Percentiles rank a stretch among this genome's conserved stretches.
These are phyloP conservation scores for Ceratoteleas bidentatus DNA, from an alignment of 1,140 invertebrate genomes.

Conservation along the genomic window DNA sequence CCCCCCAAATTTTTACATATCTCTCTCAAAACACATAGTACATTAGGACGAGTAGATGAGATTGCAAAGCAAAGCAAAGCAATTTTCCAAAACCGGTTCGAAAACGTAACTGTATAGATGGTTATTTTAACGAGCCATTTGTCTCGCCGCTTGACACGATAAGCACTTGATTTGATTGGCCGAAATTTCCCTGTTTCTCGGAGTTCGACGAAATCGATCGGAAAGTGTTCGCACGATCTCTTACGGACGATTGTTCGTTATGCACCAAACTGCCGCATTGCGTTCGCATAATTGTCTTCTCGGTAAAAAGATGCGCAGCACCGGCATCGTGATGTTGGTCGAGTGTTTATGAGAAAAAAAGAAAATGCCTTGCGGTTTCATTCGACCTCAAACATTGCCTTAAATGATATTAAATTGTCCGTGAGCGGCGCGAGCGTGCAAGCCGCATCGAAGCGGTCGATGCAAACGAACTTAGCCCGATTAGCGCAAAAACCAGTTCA, in stretches of 20 bases:
- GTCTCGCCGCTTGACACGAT: too few species aligned
- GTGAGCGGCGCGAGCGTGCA: slow-evolving; percentile 49
- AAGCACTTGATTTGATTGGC: not conserved
- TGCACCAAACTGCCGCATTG: slow-evolving; percentile 65
- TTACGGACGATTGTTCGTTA: slow-evolving; percentile 57
- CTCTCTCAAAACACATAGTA: too few species aligned
- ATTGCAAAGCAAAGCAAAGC: too few species aligned
- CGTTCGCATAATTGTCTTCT: slow-evolving; percentile 69
- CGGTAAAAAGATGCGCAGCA: slow-evolving; percentile 55
- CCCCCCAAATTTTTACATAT: too few species aligned
- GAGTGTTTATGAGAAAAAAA: slow-evolving; percentile 66
- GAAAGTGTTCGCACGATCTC: slow-evolving; percentile 60
- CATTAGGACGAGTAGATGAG: too few species aligned
- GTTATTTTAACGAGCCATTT: too few species aligned
- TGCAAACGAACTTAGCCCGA: slow-evolving; percentile 48
- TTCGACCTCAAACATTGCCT: slow-evolving; percentile 65
- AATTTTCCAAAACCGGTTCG: too few species aligned
- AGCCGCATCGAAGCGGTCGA: slow-evolving; percentile 28
- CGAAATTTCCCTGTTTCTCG: slow-evolving; percentile 1
- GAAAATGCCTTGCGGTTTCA: slow-evolving; percentile 68
- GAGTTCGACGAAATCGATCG: slow-evolving; percentile 22
- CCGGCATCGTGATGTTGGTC: slow-evolving; percentile 54
- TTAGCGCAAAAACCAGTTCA: slow-evolving; percentile 55
- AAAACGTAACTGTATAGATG: too few species aligned
- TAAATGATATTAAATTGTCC: slow-evolving; percentile 72